These are phyloP conservation scores for Channa argus DNA, from an alignment of 2,113 vertebrate genomes.

Conservation along the genomic window DNA sequence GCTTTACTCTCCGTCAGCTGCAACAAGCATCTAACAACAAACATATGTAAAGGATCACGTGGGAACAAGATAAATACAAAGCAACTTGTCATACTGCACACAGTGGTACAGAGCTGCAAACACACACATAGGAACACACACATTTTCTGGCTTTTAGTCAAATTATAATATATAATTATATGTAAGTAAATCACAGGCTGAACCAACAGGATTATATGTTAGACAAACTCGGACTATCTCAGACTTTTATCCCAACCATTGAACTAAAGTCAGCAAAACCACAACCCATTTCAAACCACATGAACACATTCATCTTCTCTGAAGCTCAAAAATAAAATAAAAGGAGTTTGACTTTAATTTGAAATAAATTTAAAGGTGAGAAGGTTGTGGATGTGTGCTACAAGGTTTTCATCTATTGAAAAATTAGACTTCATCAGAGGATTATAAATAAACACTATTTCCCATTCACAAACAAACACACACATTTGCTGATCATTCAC, in stretches of 20 bases:
- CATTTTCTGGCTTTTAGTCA: not conserved
- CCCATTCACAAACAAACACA: too few relatives aligned
- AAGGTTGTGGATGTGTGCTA: too few relatives aligned
- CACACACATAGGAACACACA: not conserved
- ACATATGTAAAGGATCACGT: constrained; percentile 28
- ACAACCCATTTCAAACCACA: constrained; percentile 13
- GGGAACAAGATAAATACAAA: constrained; percentile 25
- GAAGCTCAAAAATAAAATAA: not conserved
- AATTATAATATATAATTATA: too few relatives aligned
- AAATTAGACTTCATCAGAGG: too few relatives aligned
- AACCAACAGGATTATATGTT: constrained; percentile 38
- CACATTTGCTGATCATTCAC: too few relatives aligned
- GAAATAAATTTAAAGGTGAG: not conserved
- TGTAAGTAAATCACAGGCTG: constrained; percentile 34
- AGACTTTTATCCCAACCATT: constrained; percentile 13
- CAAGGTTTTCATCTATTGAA: not conserved
- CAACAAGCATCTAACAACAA: constrained; percentile 16
- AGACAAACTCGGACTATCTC: constrained; percentile 24
- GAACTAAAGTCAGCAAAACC: constrained; percentile 10
- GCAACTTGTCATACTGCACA: not conserved
- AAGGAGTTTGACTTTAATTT: not conserved
- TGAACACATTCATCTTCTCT: not conserved
- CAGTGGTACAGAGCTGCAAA: constrained; percentile 2
- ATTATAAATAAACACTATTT: too few relatives aligned
- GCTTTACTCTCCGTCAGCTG: not conserved